These are phyloP conservation scores for Acronicta psi DNA, from an alignment of 2,888 invertebrate species.

Conservation along the genomic window DNA sequence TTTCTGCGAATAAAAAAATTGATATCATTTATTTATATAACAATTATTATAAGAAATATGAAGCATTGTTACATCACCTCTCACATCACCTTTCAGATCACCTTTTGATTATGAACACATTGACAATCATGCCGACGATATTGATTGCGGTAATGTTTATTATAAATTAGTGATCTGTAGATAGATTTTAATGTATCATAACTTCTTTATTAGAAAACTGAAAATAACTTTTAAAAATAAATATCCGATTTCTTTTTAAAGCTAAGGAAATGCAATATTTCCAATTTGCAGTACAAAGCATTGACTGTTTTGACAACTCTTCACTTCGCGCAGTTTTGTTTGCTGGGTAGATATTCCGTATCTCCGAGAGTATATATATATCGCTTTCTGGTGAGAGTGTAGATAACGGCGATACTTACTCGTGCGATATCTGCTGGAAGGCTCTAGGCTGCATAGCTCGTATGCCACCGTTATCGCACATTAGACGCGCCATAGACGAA, in stretches of 20 bases:
- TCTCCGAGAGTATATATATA: background rate
- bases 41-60: background rate
- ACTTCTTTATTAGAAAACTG: no score
- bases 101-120: no score
- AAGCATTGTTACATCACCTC: no score
- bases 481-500: constrained; percentile 89
- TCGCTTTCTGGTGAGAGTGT: constrained; percentile 7
- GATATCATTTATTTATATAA: no score
- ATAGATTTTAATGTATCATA: no score
- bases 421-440: constrained; percentile 80
- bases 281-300: background rate
- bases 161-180: no score
- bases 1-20: constrained; percentile 83
- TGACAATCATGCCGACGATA: no score
- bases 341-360: constrained; percentile 10
- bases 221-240: no score
- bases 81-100: no score
- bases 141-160: no score
- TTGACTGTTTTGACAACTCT: constrained; percentile 18
- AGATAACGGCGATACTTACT: constrained; percentile 66
- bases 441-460: constrained; percentile 90
- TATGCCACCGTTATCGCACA: constrained; percentile 92
- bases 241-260: no score
- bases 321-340: constrained; percentile 27
- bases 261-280: background rate